Percentiles rank a stretch among this genome's conserved stretches.
phyloP scores from a whole-genome alignment of 2,888 invertebrate species.

The Graphium colonna region DNA sequence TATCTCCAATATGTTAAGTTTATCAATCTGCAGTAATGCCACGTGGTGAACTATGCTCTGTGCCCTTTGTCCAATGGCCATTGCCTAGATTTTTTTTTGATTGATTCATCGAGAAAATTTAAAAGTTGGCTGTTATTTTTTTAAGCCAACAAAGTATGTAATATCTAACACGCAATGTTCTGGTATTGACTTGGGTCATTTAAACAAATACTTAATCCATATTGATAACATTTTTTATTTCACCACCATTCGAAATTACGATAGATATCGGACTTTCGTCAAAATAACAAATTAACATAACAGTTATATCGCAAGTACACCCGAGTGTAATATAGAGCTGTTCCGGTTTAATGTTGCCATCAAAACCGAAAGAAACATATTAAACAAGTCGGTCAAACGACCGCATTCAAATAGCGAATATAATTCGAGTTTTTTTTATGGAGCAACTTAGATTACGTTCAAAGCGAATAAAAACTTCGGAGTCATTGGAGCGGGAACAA shows the following conservation, averaged over 20 bases:
- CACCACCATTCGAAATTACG: neutral
- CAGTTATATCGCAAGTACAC: constrained; percentile 9
- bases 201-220: too few relatives aligned
- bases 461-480: constrained; percentile 49
- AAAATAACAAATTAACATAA: constrained; percentile 10
- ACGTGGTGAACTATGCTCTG: too few relatives aligned
- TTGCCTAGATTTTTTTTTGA: too few relatives aligned
- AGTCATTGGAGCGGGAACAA: constrained; percentile 20
- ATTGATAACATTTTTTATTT: constrained; percentile 9
- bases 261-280: neutral
- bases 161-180: too few relatives aligned
- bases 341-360: constrained; percentile 13
- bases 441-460: constrained; percentile 41
- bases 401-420: constrained; percentile 42
- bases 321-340: constrained; percentile 9
- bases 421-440: constrained; percentile 40
- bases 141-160: too few relatives aligned
- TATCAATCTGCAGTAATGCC: too few relatives aligned
- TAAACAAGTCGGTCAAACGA: constrained; percentile 20
- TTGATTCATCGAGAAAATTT: too few relatives aligned
- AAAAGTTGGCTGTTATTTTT: too few relatives aligned
- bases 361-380: constrained; percentile 16
- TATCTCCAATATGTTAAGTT: too few relatives aligned
- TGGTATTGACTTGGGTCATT: too few relatives aligned
- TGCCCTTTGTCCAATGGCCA: too few relatives aligned